Conservation (phyloP, 2,888 invertebrate genomes). For the Coleophora deauratella region DNA sequence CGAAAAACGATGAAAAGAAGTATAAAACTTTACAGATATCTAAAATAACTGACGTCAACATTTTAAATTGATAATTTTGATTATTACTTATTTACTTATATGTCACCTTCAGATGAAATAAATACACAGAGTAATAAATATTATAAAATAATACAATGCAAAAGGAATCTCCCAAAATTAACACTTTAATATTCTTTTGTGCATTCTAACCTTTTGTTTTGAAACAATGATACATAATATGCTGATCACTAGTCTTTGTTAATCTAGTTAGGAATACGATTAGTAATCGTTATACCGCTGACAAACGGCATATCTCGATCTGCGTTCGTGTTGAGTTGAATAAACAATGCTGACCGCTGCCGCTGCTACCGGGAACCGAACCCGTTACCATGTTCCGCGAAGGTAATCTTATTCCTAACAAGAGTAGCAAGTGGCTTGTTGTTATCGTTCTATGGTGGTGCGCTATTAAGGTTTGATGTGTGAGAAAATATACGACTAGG, state of each 20-base stretch:
- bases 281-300: constrained; percentile 5
- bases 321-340: too few species aligned
- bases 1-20: too few species aligned
- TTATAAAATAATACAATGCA: too few species aligned
- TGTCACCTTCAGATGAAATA: too few species aligned
- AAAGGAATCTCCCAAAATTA: background rate
- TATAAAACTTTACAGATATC: too few species aligned
- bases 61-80: too few species aligned
- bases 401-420: constrained; percentile 60
- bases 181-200: background rate
- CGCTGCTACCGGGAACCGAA: constrained; percentile 33
- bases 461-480: constrained; percentile 3
- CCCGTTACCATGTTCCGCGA: constrained; percentile 38
- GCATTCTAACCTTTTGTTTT: too few species aligned
- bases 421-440: constrained; percentile 39
- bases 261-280: constrained; percentile 63
- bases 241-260: constrained; percentile 43
- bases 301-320: constrained; percentile 4
- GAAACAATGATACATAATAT: constrained; percentile 12
- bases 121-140: too few species aligned
- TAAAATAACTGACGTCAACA: too few species aligned
- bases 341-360: too few species aligned
- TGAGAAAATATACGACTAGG: background rate
- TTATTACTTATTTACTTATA: too few species aligned
- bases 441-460: background rate